phyloP scores from a whole-genome alignment of 92 coral and sea anemone genomes.

The Hydrozoanthus gracilis region DNA sequence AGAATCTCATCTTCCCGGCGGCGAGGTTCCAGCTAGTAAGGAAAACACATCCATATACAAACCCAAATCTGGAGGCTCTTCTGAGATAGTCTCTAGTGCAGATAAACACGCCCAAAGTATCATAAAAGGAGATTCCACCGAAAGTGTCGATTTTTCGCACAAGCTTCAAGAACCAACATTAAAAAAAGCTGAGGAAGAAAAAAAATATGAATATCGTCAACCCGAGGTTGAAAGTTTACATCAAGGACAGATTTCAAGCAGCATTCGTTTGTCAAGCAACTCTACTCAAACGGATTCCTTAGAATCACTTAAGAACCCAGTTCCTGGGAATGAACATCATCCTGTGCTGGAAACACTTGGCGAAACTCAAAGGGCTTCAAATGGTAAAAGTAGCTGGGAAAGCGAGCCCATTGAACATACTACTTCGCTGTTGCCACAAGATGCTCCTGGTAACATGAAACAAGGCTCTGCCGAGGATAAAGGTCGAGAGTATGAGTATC shows the following conservation, averaged over 20 bases:
- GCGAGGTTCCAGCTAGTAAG: no score
- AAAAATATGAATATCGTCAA: conserved; percentile 11
- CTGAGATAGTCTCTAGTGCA: no score
- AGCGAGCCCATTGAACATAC: background rate
- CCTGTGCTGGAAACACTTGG: background rate
- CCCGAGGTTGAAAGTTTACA: conserved; percentile 23
- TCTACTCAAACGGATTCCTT: background rate
- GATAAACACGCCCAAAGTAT: no score
- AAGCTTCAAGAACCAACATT: no score
- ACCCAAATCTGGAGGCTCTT: no score
- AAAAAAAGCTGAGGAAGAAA: no score
- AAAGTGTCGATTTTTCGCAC: no score
- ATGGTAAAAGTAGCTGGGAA: background rate
- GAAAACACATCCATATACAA: no score
- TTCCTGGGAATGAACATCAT: no score
- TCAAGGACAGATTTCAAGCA: background rate
- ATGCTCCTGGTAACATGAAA: background rate
- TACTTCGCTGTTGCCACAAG: background rate
- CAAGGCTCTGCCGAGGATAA: background rate
- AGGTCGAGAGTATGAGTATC: background rate
- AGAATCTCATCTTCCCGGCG: no score
- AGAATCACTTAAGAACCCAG: no score
- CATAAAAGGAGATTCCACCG: no score
- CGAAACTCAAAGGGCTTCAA: background rate
- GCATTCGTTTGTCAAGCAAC: background rate